Base-by-base conservation (phyloP, 2,797 vertebrate species). In the Tarsius wallacei region DNA sequence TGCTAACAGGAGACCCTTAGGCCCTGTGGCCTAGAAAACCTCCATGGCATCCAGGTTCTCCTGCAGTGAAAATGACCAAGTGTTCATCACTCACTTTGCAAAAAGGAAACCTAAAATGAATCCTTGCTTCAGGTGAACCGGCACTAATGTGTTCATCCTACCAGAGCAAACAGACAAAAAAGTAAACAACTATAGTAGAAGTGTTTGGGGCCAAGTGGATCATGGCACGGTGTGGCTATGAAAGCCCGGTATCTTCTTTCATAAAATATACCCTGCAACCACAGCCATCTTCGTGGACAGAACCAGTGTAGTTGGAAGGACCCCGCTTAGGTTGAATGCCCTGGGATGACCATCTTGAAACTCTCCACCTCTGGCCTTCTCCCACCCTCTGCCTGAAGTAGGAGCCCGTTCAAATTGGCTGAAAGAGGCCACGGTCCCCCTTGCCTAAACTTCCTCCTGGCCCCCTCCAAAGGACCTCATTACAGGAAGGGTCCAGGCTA, bases 81-180 rank as follows among this genome's bases (percentile, higher is more conserved):
- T 47, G 51, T 33, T 61, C 86, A 74, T 53, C 59, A 64, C 7
- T 74, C 42, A 55, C 42, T 61, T 86, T 82, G 51, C 31, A 42
- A 81, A 87, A 78, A 80, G 33, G 2, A 70, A 90, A 80, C 28
- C 15, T 33, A 80, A 92, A 96, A 80, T 24, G 24, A 74, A 80
- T 57, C 66, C 12, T 85, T 61, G 7, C 57, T 91, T 93, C 61
- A 91, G 51, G 73, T 59, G 66, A 87, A 90, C 3, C 42, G 63
- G 24, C 28, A 36, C 21, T 59, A 63, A 55, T 14, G 6, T 88
- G 63, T 93, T 94, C 33, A 70, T 47, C 89, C 26, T 64, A 53
- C 21, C 81, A 71, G 21, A 93, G 26, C 22, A 47, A 91, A 73
- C 61, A 15, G 7, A 94, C 74, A 33, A 63, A 86, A 92, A 49